Base-by-base conservation (phyloP, 2,113 vertebrate species). In the Xenopus borealis region DNA sequence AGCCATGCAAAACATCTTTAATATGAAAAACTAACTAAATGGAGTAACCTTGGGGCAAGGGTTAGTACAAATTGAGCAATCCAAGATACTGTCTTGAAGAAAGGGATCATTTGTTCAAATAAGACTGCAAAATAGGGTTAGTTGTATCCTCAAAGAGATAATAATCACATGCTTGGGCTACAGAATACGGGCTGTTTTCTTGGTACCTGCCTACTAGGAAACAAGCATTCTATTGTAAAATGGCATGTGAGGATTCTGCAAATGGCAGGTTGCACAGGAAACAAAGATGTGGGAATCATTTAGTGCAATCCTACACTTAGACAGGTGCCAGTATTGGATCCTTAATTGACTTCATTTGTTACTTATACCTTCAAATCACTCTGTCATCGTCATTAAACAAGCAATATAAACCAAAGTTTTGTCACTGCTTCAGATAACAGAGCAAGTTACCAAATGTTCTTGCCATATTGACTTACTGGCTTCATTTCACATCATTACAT, bases 281-380 rank as follows among this genome's bases (percentile, higher is more conserved):
- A 94, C 88, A 92, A 93, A 92, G 92, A 91, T 85, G 84, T 85
- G 86, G 88, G 91, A 95, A 94, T 93, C 85, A 90, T 88, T 94
- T 89, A 86, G 84, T 93, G 96, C 88, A 98, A 98, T 92, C 88
- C 78, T 91, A 98, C 87, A 86, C 94, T 85, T 71, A 61, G 87
- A 90, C 93, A 94, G 93, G 93, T 94, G 94, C 92, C 92, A 93
- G 88, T 91, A 87, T 86, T 84, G 83, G 92, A 91, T 93, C 90
- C 91, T 96, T 96, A 97, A 98, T 97, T 95, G 93, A 95, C 94
- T 92, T 96, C 89, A 95, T 96, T 96, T 96, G 95, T 96, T 95
- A 96, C 93, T 90, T 92, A 94, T 95, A 94, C 93, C 92, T 90
- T 89, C 90, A 89, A 92, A 94, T 96, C 90, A 89, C 91, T 91